Evolutionary conservation across 1,140 invertebrate genomes (phyloP), one percentile per base, ranked within the genome.

Genomic region (Lepidotrigona ventralis): DNA sequence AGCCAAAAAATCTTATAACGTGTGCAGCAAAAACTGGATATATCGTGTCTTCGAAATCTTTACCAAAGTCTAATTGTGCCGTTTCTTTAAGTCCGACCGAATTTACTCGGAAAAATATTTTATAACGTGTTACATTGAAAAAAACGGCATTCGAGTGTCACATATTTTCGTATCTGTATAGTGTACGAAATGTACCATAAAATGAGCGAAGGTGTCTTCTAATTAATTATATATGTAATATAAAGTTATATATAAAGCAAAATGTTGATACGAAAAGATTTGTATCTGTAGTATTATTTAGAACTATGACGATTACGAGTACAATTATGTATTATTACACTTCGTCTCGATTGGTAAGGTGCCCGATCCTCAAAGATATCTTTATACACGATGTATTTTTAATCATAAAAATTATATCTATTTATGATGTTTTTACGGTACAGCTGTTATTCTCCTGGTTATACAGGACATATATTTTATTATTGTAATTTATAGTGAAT

Each of bases 1-100:
- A 94, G 86, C 93, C 94, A 54, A 94, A 93, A 88, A 92, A 91
- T 88, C 86, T 93, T 46, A 78, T 91, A 60, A 88, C 90, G 23
- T 90, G 81, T 75, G 87, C 86, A 77, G 83, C 89, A 79, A 94
- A 91, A 81, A 89, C 88, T 26, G 88, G 85, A 83, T 91, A 93
- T 46, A 79, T 92, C 8, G 71, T 91, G 29, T 88, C 92, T 14
- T 91, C 91, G 15, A 93, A 91, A 85, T 86, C 91, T 53, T 88
- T 92, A 89, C 91, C 92, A 63, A 92, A 90, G 84, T 80, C 90
- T 58, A 86, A 86, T 23, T 84, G 84, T 60, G 82, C 86, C 39
- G 87, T 69, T 83, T 51, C 89, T 33, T 69, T 89, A 46, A 84
- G 69, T 21, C 69, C 81, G 29, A 83, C 72, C 23, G 88, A 91